Conservation (phyloP, 1,140 invertebrate species). For the Rhopalosiphum maidis region DNA sequence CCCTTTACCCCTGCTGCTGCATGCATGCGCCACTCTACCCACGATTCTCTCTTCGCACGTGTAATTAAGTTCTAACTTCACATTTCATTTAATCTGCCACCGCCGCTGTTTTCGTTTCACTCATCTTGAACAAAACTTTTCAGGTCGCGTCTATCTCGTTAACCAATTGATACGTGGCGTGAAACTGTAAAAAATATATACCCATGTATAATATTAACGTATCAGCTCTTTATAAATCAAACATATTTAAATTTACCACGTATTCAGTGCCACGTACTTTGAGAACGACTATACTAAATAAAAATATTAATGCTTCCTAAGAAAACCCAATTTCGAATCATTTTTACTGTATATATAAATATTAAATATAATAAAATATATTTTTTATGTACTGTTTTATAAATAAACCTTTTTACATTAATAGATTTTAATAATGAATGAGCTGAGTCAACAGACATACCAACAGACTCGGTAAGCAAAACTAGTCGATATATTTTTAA, state of each 20-base stretch:
- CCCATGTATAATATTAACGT: neutral
- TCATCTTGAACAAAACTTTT: neutral
- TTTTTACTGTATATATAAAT: neutral
- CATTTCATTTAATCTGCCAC: slow-evolving; percentile 52
- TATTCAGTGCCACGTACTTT: neutral
- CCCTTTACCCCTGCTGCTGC: slow-evolving; percentile 12
- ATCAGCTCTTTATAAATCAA: neutral
- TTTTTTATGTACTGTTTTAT: neutral
- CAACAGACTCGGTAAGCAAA: neutral
- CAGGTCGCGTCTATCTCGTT: neutral
- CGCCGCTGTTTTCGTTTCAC: neutral
- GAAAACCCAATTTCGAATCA: neutral
- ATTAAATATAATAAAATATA: neutral
- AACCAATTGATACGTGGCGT: neutral
- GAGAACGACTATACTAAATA: neutral
- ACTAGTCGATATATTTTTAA: neutral
- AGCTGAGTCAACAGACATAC: neutral
- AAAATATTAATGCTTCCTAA: neutral
- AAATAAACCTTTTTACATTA: neutral
- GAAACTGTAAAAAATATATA: neutral
- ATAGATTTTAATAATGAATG: neutral
- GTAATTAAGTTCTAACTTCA: slow-evolving; percentile 57
- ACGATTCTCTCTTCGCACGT: slow-evolving; percentile 3
- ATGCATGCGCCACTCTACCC: neutral
- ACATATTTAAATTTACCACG: neutral